Conservation (phyloP, 1,140 invertebrate genomes). For the Heterodera schachtii region DNA sequence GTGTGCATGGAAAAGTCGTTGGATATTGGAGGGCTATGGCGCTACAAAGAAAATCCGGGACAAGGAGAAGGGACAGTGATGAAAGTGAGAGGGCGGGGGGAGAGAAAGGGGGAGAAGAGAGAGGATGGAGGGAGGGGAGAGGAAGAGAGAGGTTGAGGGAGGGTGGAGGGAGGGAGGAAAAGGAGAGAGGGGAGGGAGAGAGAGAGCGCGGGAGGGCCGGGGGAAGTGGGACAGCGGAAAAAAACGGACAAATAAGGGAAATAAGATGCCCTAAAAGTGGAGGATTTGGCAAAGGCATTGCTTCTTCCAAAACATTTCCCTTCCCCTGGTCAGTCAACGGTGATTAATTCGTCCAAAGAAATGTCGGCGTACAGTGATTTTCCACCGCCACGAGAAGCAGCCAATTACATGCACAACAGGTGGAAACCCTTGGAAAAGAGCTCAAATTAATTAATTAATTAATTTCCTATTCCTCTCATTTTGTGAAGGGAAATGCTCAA, state of each 20-base stretch:
- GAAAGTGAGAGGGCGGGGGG: constrained; percentile 38
- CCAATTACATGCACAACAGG: constrained; percentile 68
- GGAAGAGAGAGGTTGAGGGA: neutral
- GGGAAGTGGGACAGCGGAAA: too few species aligned
- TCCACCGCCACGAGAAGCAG: constrained; percentile 67
- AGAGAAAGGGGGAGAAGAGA: too few species aligned
- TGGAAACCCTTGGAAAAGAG: neutral
- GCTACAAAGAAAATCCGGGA: constrained; percentile 52
- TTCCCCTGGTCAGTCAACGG: constrained; percentile 52
- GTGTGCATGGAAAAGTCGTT: constrained; percentile 63
- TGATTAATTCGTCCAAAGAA: constrained; percentile 69
- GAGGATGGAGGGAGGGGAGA: constrained; percentile 19
- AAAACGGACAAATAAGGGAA: too few species aligned
- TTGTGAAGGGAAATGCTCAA: constrained; percentile 54
- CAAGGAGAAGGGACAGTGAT: constrained; percentile 65
- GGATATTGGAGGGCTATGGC: constrained; percentile 66
- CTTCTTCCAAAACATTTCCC: neutral
- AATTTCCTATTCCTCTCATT: neutral
- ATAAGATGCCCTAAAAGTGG: too few species aligned
- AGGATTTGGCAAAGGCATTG: too few species aligned
- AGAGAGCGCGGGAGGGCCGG: too few species aligned
- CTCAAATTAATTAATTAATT: too few species aligned
- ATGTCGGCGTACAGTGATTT: constrained; percentile 67
- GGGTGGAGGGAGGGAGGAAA: constrained; percentile 40
- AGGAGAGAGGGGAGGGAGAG: constrained; percentile 66